phyloP scores from a whole-genome alignment of 2,888 invertebrate genomes.

The Crossocerus cetratus region DNA sequence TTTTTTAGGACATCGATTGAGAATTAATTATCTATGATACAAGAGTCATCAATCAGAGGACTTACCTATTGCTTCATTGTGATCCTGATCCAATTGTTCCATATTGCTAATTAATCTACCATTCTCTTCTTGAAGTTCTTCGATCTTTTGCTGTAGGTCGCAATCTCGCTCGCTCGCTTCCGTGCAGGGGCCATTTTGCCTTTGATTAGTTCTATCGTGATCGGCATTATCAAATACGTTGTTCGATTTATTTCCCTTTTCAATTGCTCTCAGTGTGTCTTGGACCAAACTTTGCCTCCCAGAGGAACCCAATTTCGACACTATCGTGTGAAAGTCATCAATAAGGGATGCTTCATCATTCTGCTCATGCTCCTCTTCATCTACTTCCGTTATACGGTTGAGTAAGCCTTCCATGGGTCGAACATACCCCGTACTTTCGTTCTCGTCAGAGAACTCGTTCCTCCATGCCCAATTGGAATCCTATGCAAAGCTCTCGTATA shows the following conservation, averaged over 20 bases:
- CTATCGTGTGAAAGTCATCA: constrained; percentile 71
- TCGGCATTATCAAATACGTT: constrained; percentile 57
- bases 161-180: constrained; percentile 56
- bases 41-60: constrained; percentile 3
- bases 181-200: constrained; percentile 42
- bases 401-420: constrained; percentile 75
- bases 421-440: constrained; percentile 69
- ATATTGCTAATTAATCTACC: constrained; percentile 80
- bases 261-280: constrained; percentile 70
- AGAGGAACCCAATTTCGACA: constrained; percentile 72
- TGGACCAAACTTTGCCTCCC: constrained; percentile 70
- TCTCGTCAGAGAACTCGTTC: constrained; percentile 68
- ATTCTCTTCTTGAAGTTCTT: constrained; percentile 80
- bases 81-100: constrained; percentile 86
- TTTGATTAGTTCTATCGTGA: constrained; percentile 53
- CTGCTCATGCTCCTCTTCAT: constrained; percentile 74
- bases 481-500: constrained; percentile 28
- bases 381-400: constrained; percentile 74
- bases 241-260: constrained; percentile 64
- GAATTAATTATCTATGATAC: not conserved
- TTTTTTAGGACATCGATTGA: not conserved
- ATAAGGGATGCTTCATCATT: constrained; percentile 69
- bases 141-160: constrained; percentile 77
- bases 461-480: constrained; percentile 56
- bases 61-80: constrained; percentile 82